Conservation (phyloP, 2,888 invertebrate genomes). For the Caenorhabditis doughertyi region DNA sequence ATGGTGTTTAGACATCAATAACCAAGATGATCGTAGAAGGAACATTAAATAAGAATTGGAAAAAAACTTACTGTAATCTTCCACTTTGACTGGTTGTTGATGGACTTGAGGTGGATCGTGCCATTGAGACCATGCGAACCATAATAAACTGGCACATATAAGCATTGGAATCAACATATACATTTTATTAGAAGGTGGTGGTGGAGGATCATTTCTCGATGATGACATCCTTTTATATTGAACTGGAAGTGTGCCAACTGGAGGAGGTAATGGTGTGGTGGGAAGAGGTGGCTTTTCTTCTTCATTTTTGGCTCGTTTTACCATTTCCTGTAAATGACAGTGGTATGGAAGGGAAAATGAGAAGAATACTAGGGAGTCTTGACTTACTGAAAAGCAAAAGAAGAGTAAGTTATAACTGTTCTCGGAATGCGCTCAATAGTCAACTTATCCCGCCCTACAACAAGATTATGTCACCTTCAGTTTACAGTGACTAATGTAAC, state of each 20-base stretch:
- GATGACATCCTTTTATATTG: conserved; percentile 38
- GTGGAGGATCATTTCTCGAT: not conserved
- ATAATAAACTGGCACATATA: conserved; percentile 47
- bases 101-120: conserved; percentile 39
- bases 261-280: conserved; percentile 5
- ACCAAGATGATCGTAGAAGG: not conserved
- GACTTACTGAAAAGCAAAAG: too few species aligned
- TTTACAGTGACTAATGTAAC: not conserved
- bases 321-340: conserved; percentile 39
- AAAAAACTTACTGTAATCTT: conserved; percentile 26
- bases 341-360: too few species aligned
- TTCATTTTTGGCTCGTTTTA: conserved; percentile 18
- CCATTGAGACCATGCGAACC: conserved; percentile 57
- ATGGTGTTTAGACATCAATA: not conserved
- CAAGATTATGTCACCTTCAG: not conserved
- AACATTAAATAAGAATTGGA: not conserved
- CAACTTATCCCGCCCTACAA: too few species aligned
- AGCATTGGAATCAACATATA: conserved; percentile 51
- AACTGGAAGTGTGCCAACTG: conserved; percentile 35
- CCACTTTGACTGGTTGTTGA: not conserved
- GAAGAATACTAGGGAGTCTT: too few species aligned
- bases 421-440: too few species aligned
- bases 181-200: conserved; percentile 16
- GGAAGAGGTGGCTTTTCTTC: conserved; percentile 18
- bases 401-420: too few species aligned